Conservation (phyloP, 2,113 vertebrate genomes). For the Trogon melanurus region DNA sequence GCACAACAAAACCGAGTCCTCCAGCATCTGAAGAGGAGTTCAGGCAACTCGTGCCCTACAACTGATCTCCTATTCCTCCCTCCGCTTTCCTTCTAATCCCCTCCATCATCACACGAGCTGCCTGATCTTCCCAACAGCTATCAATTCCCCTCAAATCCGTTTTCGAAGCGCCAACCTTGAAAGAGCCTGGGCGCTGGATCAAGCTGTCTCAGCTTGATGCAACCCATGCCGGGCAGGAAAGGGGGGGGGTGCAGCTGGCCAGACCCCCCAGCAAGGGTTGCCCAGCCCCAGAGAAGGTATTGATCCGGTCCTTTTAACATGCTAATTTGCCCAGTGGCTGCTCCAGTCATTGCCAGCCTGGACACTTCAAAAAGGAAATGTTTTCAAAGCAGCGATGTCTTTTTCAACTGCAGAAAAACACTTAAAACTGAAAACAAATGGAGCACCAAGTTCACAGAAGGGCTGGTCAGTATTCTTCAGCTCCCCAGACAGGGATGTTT, state of each 20-base stretch:
- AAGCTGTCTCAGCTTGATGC: conserved; percentile 36
- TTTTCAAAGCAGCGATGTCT: conserved; percentile 78
- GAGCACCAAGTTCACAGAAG: conserved; percentile 68
- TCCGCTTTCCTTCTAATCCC: conserved; percentile 71
- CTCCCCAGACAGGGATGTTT: conserved; percentile 37
- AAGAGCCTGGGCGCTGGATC: conserved; percentile 56
- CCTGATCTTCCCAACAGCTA: conserved; percentile 65
- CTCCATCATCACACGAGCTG: conserved; percentile 72
- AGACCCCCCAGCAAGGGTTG: not conserved
- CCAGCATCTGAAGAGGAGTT: conserved; percentile 52
- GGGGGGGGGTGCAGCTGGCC: conserved; percentile 43
- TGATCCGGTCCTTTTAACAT: conserved; percentile 89
- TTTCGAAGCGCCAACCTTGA: conserved; percentile 71
- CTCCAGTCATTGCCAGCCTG: conserved; percentile 79
- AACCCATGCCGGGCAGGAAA: not conserved
- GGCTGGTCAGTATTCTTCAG: not conserved
- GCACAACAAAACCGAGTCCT: conserved; percentile 43
- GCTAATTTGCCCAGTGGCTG: conserved; percentile 84
- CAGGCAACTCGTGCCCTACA: conserved; percentile 15
- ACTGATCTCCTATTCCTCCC: conserved; percentile 68
- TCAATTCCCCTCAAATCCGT: conserved; percentile 62
- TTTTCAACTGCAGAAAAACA: conserved; percentile 70
- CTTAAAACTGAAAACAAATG: conserved; percentile 70
- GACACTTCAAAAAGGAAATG: conserved; percentile 85
- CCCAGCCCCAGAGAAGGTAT: conserved; percentile 67